Evolutionary conservation across 2,113 vertebrate genomes (phyloP).

Genomic region (Gallinago jamesoni): DNA sequence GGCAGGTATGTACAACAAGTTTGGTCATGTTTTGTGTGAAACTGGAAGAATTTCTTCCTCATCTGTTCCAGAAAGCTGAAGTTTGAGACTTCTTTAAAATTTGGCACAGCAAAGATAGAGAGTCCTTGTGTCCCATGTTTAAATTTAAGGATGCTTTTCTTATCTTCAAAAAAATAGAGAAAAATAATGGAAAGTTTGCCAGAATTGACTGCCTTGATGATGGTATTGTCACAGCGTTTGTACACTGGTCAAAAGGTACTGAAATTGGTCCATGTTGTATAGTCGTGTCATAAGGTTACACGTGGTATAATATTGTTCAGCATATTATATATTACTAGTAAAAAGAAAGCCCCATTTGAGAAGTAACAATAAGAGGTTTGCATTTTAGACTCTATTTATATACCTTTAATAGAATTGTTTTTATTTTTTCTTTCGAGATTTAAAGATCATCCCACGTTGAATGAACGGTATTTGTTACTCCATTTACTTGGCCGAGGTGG

Average conservation of each 20-base stretch:
- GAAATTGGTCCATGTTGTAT: background rate
- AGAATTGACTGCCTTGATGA: background rate
- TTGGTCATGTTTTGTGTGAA: background rate
- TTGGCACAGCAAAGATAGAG: background rate
- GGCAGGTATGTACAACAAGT: background rate
- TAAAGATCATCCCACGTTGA: constrained; percentile 98
- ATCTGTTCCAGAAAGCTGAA: background rate
- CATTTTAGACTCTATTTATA: background rate
- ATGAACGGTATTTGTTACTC: constrained; percentile 96
- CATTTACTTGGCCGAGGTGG: constrained; percentile 97
- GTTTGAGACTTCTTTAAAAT: background rate
- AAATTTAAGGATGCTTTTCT: background rate
- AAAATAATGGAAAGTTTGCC: background rate
- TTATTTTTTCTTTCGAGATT: constrained; percentile 79
- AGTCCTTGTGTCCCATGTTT: background rate
- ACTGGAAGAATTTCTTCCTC: background rate
- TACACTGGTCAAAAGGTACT: background rate
- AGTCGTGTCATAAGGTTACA: background rate
- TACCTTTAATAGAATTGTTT: background rate
- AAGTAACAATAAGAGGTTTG: background rate
- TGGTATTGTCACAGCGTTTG: background rate
- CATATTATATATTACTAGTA: background rate
- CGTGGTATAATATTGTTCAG: background rate
- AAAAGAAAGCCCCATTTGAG: background rate
- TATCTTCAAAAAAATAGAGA: background rate